Conservation (phyloP, 2,113 vertebrate species). For the Dromiciops gliroides region DNA sequence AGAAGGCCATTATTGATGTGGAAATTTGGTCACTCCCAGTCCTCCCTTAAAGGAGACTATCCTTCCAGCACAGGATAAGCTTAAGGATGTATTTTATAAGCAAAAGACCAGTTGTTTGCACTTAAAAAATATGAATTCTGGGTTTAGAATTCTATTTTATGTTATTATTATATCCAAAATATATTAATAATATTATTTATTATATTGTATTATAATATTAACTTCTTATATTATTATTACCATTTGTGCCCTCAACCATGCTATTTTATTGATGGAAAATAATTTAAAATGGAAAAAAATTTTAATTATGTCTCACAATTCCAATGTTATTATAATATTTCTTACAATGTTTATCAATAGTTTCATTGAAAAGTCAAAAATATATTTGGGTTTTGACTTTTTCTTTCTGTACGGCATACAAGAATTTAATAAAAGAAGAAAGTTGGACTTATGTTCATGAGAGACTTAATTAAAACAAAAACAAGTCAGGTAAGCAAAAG, state of each 20-base stretch:
- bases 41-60: background rate
- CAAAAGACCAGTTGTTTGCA: background rate
- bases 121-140: background rate
- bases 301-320: background rate
- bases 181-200: background rate
- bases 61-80: background rate
- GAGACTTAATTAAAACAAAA: no score
- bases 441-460: no score
- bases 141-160: background rate
- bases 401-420: no score
- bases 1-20: background rate
- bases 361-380: no score
- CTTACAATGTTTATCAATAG: background rate
- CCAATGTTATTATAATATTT: background rate
- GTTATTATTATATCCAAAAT: background rate
- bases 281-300: background rate
- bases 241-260: no score
- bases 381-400: no score
- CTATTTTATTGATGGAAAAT: no score
- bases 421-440: no score
- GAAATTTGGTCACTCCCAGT: background rate
- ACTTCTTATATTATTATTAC: background rate
- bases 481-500: no score
- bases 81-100: background rate
- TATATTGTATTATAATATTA: background rate